Percentiles rank a stretch among this genome's conserved stretches.
Evolutionary conservation across 1,140 invertebrate genomes (phyloP).

Genomic region (Monochamus saltuarius): DNA sequence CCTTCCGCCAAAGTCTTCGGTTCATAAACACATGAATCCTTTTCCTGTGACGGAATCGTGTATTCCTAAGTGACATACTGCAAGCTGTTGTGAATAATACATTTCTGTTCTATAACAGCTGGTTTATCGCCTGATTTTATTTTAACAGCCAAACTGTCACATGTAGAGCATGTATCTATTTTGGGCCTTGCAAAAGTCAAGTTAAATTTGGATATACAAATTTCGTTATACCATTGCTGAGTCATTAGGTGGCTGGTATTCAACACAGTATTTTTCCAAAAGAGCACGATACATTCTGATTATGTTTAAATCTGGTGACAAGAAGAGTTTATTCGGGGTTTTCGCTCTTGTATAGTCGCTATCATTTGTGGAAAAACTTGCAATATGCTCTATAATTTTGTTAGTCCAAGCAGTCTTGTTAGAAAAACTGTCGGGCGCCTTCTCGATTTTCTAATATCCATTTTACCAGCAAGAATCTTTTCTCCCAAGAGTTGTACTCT

Average conservation of each 20-base stretch:
- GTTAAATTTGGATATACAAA: neutral
- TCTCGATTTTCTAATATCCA: neutral
- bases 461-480: neutral
- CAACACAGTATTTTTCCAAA: conserved; percentile 1
- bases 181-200: conserved; percentile 3
- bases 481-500: conserved; percentile 3
- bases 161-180: conserved; percentile 5
- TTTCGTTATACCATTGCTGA: conserved; percentile 13
- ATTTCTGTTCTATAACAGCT: neutral
- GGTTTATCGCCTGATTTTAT: neutral
- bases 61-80: conserved; percentile 11
- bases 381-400: conserved; percentile 7
- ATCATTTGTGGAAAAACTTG: conserved; percentile 3
- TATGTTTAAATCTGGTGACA: neutral
- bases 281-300: neutral
- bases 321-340: conserved; percentile 11
- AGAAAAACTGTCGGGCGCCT: neutral
- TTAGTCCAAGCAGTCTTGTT: neutral
- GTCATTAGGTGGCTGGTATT: neutral
- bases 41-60: conserved; percentile 7
- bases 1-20: conserved; percentile 5
- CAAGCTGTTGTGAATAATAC: conserved; percentile 7
- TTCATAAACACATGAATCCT: conserved; percentile 12
- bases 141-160: conserved; percentile 2
- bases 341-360: neutral